Base-by-base conservation (phyloP, 1,140 invertebrate genomes). In the Carposina sasakii region DNA sequence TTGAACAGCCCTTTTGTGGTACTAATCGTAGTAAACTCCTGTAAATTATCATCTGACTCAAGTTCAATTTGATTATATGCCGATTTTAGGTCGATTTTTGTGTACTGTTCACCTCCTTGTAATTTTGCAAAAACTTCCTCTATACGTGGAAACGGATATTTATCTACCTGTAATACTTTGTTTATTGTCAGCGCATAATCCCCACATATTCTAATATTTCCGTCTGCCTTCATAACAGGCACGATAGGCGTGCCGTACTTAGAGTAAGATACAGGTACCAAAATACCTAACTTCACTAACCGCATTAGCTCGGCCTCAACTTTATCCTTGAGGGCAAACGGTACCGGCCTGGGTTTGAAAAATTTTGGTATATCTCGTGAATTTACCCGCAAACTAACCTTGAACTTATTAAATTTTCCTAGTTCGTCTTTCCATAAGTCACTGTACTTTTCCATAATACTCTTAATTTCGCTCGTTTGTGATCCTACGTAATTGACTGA, bases 21-120 rank as follows among this genome's bases (percentile, higher is more conserved):
- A 9, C 44, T 58, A 30, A 83, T 76, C 2, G 67, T 79, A 0
- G 76, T 70, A 42, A 77, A 75, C n/a, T 66, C 46, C 31, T 43
- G 65, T 30, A 70, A 67, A 0, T 56, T 46, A 34, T 63, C 54
- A 16, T 65, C 58, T 5, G 87, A 33, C 6, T 48, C 42, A 8
- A 88, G 52, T n/a, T n/a, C n/a, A n/a, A n/a, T n/a, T 55, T 88
- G 86, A 58, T 69, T 76, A 57, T 82, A 87, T 1, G 85, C 85
- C 16, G 59, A 66, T 0, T 41, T 50, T 9, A 85, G 39, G 54
- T 86, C 82, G 2, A 86, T 41, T 6, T 69, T 62, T 52, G 58
- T 53, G 52, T 67, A 79, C 8, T 48, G 2, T 47, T 67, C 30
- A 12, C 66, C 67, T 1, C 59, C 52, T 9, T 26, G 9, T 16